Percentiles rank a stretch among this genome's conserved stretches.
phyloP scores from a whole-genome alignment of 2,113 vertebrate species.

The Megaceryle torquata region DNA sequence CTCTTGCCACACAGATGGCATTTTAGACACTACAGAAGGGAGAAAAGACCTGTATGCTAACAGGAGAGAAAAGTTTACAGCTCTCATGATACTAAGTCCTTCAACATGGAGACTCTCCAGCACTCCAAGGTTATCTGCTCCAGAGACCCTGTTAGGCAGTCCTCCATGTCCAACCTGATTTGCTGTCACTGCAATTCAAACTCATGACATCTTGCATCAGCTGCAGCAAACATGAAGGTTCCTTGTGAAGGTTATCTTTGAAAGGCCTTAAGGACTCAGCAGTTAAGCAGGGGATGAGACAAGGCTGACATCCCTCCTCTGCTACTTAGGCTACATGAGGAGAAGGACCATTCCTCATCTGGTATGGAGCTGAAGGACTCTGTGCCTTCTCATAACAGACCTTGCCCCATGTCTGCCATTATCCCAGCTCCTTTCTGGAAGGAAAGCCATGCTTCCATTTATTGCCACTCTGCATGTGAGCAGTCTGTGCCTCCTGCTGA shows the following conservation, averaged over 20 bases:
- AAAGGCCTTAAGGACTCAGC: neutral
- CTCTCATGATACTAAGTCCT: neutral
- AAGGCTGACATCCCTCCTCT: neutral
- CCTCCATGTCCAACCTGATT: neutral
- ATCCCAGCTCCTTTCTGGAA: neutral
- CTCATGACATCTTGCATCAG: neutral
- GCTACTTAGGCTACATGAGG: neutral
- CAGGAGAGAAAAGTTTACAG: neutral
- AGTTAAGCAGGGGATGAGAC: neutral
- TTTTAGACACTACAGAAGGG: neutral
- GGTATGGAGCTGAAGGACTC: neutral
- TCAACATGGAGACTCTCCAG: fast-evolving
- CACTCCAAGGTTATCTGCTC: neutral
- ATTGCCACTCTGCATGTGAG: neutral
- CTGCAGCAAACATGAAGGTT: neutral
- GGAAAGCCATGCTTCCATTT: neutral
- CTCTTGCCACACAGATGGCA: neutral
- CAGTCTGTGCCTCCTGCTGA: neutral
- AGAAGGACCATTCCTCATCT: neutral
- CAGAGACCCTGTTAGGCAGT: neutral
- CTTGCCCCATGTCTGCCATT: neutral
- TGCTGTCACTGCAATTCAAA: neutral
- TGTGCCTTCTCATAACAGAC: neutral
- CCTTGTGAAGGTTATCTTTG: neutral
- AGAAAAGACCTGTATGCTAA: neutral